A percentile compares a stretch with the other conserved stretches of the same genome.
These are phyloP conservation scores for Pica pica DNA, from an alignment of 2,113 vertebrate genomes.

Conservation along the genomic window DNA sequence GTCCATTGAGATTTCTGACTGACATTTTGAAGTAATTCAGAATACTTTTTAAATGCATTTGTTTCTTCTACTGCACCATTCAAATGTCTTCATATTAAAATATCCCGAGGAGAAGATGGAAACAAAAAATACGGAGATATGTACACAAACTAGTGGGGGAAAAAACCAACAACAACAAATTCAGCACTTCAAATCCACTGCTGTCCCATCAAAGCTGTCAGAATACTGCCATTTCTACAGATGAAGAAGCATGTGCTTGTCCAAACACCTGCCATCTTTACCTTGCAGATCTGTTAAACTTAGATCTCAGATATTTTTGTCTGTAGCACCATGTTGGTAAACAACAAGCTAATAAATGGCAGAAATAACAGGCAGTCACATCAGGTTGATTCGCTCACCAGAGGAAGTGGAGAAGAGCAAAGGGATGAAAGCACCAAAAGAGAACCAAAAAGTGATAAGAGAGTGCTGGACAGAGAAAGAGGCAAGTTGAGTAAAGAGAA, in stretches of 20 bases:
- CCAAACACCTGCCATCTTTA: conserved; percentile 30
- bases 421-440: conserved; percentile 1
- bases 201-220: neutral
- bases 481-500: neutral
- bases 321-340: conserved; percentile 52
- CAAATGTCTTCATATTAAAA: neutral
- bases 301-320: conserved; percentile 42
- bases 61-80: neutral
- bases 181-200: neutral
- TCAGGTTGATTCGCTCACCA: conserved; percentile 32
- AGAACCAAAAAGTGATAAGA: conserved; percentile 39
- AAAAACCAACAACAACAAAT: neutral
- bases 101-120: neutral
- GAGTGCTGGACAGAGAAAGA: neutral
- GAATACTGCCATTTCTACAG: conserved; percentile 26
- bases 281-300: conserved; percentile 50
- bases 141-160: neutral
- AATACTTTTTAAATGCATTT: neutral
- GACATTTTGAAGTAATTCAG: conserved; percentile 30
- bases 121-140: neutral
- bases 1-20: conserved; percentile 33
- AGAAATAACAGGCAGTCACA: conserved; percentile 10
- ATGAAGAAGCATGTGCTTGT: conserved; percentile 23
- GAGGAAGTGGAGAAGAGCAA: conserved; percentile 17
- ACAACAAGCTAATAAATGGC: conserved; percentile 54